Percentiles rank a stretch among this genome's conserved stretches.
phyloP scores from a whole-genome alignment of 2,888 invertebrate genomes.

The Heliconius ismenius region DNA sequence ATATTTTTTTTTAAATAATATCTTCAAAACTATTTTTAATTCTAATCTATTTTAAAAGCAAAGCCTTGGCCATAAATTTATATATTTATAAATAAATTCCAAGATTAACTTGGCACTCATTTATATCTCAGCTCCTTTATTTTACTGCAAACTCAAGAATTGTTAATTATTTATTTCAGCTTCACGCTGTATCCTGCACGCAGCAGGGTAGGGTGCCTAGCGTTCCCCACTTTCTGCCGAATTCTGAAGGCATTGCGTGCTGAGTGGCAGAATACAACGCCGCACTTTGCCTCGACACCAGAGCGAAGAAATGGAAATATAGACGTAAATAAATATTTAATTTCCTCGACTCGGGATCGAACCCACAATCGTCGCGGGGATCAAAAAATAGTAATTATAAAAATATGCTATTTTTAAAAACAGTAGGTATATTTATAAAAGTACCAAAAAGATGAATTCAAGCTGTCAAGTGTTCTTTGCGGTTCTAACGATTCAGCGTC shows the following conservation, averaged over 20 bases:
- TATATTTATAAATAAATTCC: neutral
- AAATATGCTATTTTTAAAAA: neutral
- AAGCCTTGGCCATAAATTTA: neutral
- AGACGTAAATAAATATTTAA: too few relatives aligned
- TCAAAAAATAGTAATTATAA: too few relatives aligned
- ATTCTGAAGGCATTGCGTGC: too few relatives aligned
- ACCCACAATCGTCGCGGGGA: too few relatives aligned
- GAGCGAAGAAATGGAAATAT: too few relatives aligned
- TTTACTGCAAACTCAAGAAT: neutral
- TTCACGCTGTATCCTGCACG: too few relatives aligned
- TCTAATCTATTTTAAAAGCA: neutral
- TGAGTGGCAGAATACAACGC: too few relatives aligned
- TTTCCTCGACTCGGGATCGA: too few relatives aligned
- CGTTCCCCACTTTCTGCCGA: too few relatives aligned
- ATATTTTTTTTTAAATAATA: neutral
- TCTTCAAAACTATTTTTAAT: neutral
- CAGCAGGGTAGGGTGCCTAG: too few relatives aligned
- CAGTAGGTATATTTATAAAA: neutral
- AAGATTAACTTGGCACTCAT: neutral
- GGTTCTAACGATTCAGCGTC: slow-evolving; percentile 83
- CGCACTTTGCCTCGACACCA: too few relatives aligned
- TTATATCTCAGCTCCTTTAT: neutral
- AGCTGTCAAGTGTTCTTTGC: slow-evolving; percentile 80
- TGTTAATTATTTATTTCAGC: too few relatives aligned
- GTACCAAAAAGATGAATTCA: slow-evolving; percentile 75